Evolutionary conservation across 2,888 invertebrate genomes (phyloP), one percentile per base, ranked within the genome.

Genomic region (Erannis defoliaria): DNA sequence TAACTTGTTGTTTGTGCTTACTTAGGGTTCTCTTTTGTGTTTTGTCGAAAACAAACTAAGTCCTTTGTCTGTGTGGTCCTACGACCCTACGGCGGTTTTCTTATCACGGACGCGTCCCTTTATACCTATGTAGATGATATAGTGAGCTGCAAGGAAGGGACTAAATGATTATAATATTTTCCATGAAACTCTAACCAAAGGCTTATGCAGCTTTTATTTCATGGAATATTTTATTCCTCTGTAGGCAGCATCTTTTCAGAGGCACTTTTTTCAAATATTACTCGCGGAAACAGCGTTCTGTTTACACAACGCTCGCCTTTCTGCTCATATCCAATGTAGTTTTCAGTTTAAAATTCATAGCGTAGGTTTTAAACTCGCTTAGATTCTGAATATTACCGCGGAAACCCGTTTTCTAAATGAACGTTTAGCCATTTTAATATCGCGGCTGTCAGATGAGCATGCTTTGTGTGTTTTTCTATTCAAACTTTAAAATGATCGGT

Each of bases 291-390:
- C 77, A 78, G 75, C 76, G 71, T 68, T 69, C 75, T 87, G 82
- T 88, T 86, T 87, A 85, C 84, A 82, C 77, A 82, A 76, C 77
- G 82, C 82, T 83, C 79, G 84, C 84, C 80, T 86, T 83, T 84
- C 82, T 81, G 78, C 84, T 85, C 83, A 83, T 86, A 86, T 85
- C 83, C 82, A 82, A 83, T 86, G 86, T 86, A 88, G 83, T 85
- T 89, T 88, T 78, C 76, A 85, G 83, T 88, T 86, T 85, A 81
- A 89, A 89, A 88, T 89, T 88, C 87, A 89, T 85, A 87, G 80
- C 78, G 81, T 72, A 81, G 85, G 82, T 87, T 88, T 87, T 79
- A 85, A 86, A 86, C 84, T 85, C 79, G 73, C 81, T 85, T 86
- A 82, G 81, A 84, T 84, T 84, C 77, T 76, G 82, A 82, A 84